phyloP scores from a whole-genome alignment of 2,113 vertebrate species.

The Solenodon paradoxus region DNA sequence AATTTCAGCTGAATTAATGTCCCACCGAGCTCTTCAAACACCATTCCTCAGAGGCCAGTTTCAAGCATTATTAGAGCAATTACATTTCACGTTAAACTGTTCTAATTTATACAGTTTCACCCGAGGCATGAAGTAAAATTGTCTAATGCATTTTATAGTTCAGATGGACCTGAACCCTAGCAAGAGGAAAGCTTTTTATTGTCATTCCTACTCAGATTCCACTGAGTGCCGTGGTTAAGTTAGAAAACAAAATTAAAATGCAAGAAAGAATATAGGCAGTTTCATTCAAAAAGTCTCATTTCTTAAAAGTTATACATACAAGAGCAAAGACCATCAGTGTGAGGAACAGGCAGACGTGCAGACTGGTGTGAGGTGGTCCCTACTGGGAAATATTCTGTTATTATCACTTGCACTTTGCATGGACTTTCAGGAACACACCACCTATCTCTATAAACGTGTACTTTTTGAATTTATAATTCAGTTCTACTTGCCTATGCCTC shows the following conservation, averaged over 20 bases:
- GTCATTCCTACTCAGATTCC: background rate
- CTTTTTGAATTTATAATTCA: background rate
- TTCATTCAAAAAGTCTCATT: background rate
- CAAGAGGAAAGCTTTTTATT: background rate
- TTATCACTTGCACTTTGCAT: background rate
- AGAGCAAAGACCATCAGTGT: background rate
- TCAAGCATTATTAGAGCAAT: slow-evolving; percentile 17
- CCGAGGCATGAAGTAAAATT: background rate
- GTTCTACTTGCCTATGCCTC: background rate
- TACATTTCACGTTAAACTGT: slow-evolving; percentile 26
- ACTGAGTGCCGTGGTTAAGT: background rate
- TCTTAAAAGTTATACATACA: background rate
- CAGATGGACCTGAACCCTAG: background rate
- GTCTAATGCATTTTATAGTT: background rate
- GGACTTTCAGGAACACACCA: background rate
- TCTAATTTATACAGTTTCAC: slow-evolving; percentile 9
- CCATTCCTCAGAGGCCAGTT: background rate
- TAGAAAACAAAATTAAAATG: background rate
- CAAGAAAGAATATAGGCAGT: background rate
- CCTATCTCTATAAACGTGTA: background rate
- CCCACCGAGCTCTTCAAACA: slow-evolving; percentile 22
- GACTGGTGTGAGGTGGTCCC: background rate
- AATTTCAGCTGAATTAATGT: slow-evolving; percentile 54
- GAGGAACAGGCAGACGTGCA: background rate
- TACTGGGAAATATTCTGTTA: background rate